Conservation (phyloP, 2,888 invertebrate genomes). For the Epirrhoe tristata region DNA sequence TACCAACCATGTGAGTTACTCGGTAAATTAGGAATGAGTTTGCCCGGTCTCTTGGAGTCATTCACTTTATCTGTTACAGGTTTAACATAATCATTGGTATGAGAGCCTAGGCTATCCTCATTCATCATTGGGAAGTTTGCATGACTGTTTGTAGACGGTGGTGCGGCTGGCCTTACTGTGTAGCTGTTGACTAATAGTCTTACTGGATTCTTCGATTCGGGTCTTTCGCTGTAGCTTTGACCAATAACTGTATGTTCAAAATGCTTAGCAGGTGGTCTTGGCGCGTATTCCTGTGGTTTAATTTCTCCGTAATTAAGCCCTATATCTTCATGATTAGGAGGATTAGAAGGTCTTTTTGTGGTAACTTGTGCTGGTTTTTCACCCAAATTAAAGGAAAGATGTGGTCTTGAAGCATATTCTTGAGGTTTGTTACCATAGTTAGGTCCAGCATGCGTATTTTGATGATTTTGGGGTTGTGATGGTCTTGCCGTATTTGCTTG, state of each 20-base stretch:
- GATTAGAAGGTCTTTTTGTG: not conserved
- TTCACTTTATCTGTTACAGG: constrained; percentile 59
- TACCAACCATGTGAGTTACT: constrained; percentile 82
- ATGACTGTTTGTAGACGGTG: constrained; percentile 72
- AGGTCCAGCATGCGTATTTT: constrained; percentile 6
- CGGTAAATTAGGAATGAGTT: constrained; percentile 71
- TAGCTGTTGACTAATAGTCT: constrained; percentile 26
- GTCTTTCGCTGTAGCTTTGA: constrained; percentile 44
- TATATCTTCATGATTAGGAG: constrained; percentile 3
- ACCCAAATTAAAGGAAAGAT: constrained; percentile 7
- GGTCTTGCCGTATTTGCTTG: constrained; percentile 12
- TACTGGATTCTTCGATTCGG: constrained; percentile 30
- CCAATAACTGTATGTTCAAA: constrained; percentile 33
- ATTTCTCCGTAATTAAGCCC: constrained; percentile 26
- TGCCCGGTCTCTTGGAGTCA: constrained; percentile 66
- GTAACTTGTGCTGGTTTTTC: constrained; percentile 19
- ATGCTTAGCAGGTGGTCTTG: constrained; percentile 10
- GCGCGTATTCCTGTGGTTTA: constrained; percentile 20
- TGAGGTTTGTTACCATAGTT: constrained; percentile 17
- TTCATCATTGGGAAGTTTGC: constrained; percentile 81
- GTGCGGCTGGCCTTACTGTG: constrained; percentile 47
- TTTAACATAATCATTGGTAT: constrained; percentile 50
- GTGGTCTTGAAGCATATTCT: constrained; percentile 24
- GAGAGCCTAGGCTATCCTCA: constrained; percentile 50
- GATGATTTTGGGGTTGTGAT: not conserved